A percentile compares a stretch with the other conserved stretches of the same genome.
Evolutionary conservation across 2,113 vertebrate genomes (phyloP).

Genomic region (Seriola aureovittata): DNA sequence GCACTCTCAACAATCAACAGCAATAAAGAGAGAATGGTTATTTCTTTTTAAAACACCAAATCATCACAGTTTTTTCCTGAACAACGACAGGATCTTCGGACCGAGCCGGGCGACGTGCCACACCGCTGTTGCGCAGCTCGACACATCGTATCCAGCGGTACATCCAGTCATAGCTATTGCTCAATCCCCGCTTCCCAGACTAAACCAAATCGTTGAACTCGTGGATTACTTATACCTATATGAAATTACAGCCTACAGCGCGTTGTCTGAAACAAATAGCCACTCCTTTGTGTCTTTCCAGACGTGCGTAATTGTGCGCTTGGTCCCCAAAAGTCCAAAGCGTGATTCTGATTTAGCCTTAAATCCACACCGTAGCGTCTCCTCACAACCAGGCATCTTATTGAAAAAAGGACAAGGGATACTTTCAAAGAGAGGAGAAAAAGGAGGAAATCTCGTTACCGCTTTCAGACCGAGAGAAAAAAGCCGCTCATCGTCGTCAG

Average conservation of each 20-base stretch:
- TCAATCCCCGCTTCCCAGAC: slow-evolving; percentile 63
- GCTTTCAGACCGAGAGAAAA: slow-evolving; percentile 75
- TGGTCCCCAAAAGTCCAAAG: slow-evolving; percentile 61
- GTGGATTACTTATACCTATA: slow-evolving; percentile 35
- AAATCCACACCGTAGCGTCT: slow-evolving; percentile 53
- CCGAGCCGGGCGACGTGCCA: slow-evolving; percentile 78
- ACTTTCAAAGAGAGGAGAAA: slow-evolving; percentile 67
- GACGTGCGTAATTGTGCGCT: slow-evolving; percentile 78
- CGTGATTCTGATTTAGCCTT: slow-evolving; percentile 58
- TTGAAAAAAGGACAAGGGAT: slow-evolving; percentile 59
- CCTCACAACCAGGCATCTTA: slow-evolving; percentile 51
- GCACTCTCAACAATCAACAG: slow-evolving; percentile 2
- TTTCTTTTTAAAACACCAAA: slow-evolving; percentile 45
- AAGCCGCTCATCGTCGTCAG: slow-evolving; percentile 73
- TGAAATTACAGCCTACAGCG: slow-evolving; percentile 15
- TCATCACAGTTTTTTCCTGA: slow-evolving; percentile 38
- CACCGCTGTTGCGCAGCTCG: slow-evolving; percentile 82
- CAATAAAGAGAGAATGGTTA: background rate
- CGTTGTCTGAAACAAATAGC: slow-evolving; percentile 38
- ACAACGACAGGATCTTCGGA: slow-evolving; percentile 57
- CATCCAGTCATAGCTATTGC: slow-evolving; percentile 66
- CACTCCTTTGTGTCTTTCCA: slow-evolving; percentile 56
- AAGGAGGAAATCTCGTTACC: slow-evolving; percentile 76
- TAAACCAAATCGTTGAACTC: slow-evolving; percentile 52
- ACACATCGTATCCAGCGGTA: slow-evolving; percentile 67